Percentiles rank a stretch among this genome's conserved stretches.
Conservation (phyloP, 1,140 invertebrate genomes). For the Camponotus floridanus region DNA sequence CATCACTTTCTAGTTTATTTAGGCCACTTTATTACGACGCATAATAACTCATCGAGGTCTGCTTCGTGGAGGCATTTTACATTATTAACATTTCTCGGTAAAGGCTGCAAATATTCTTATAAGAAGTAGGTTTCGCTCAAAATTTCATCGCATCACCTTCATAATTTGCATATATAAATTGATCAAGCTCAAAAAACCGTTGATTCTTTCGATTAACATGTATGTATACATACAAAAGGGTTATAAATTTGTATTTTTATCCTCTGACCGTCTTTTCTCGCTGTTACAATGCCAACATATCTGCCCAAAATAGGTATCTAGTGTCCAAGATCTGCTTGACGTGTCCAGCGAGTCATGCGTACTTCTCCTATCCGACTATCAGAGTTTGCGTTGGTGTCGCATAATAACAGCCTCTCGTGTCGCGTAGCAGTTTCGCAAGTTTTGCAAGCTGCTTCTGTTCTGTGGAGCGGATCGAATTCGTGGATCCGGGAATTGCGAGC, state of each 20-base stretch:
- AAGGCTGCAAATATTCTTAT: conserved; percentile 11
- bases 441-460: conserved; percentile 54
- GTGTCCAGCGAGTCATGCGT: conserved; percentile 42
- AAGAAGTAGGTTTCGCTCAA: conserved; percentile 37
- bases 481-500: conserved; percentile 43
- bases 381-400: conserved; percentile 44
- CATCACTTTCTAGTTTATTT: conserved; percentile 30
- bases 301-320: not conserved
- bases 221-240: not conserved
- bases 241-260: not conserved
- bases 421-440: conserved; percentile 55
- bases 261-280: not conserved
- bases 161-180: conserved; percentile 29
- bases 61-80: conserved; percentile 40
- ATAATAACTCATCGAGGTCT: conserved; percentile 42
- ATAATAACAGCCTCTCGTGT: conserved; percentile 48
- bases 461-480: conserved; percentile 51
- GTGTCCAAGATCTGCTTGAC: conserved; percentile 12
- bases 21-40: conserved; percentile 23
- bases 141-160: conserved; percentile 10
- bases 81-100: conserved; percentile 48
- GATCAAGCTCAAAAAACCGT: not conserved
- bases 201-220: not conserved
- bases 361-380: conserved; percentile 29
- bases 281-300: not conserved